These are phyloP conservation scores for Psylliodes chrysocephalus DNA, from an alignment of 2,888 invertebrate genomes.

Conservation along the genomic window DNA sequence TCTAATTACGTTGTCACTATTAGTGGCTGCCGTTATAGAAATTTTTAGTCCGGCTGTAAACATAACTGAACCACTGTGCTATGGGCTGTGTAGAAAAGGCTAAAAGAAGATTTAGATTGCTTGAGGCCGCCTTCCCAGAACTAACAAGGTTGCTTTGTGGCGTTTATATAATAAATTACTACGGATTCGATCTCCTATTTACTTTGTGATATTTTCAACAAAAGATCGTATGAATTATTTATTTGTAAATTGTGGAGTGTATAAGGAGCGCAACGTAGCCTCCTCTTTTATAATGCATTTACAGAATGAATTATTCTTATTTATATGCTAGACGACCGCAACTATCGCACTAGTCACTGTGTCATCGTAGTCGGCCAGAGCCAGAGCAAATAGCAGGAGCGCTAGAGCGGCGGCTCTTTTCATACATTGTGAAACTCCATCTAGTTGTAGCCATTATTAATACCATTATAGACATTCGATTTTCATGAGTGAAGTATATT, in stretches of 20 bases:
- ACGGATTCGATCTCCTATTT: conserved; percentile 37
- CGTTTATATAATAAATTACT: conserved; percentile 55
- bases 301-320: conserved; percentile 16
- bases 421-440: not conserved
- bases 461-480: no score
- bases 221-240: conserved; percentile 31
- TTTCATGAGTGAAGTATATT: no score
- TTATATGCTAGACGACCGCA: conserved; percentile 6
- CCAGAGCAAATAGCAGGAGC: no score
- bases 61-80: not conserved
- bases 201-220: conserved; percentile 33
- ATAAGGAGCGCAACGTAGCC: not conserved
- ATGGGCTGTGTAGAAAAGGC: not conserved
- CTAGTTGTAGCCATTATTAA: not conserved
- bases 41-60: no score
- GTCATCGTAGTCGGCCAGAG: not conserved
- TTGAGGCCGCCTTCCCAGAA: conserved; percentile 58
- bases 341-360: not conserved
- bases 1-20: no score
- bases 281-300: not conserved
- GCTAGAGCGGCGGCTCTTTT: no score
- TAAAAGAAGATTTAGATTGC: conserved; percentile 41
- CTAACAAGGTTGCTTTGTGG: conserved; percentile 62
- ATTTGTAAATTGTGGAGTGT: conserved; percentile 21
- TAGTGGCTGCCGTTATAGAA: no score